Percentiles rank a stretch among this genome's conserved stretches.
Evolutionary conservation across 1,140 invertebrate genomes (phyloP).

Genomic region (Amphibalanus amphitrite): DNA sequence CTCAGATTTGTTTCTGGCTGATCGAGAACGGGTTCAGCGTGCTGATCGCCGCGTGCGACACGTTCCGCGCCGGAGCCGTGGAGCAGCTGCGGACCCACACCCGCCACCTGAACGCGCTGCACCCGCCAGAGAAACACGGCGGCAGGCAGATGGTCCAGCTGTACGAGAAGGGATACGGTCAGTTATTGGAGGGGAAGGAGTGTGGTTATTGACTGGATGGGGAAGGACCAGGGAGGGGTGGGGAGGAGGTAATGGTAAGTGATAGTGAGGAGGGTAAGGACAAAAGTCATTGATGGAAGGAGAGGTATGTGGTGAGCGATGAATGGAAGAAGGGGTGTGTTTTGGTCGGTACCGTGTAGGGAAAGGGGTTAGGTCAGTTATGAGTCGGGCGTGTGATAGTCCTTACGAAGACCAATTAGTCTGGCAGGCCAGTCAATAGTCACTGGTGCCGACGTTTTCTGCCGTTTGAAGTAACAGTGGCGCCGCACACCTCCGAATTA

Average conservation of each 20-base stretch:
- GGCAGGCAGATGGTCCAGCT: slow-evolving; percentile 69
- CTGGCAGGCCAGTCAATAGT: too few species aligned
- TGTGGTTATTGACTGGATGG: neutral
- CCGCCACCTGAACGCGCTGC: slow-evolving; percentile 80
- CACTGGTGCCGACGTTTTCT: too few species aligned
- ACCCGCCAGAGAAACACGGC: slow-evolving; percentile 54
- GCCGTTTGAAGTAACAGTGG: too few species aligned
- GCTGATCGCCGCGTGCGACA: slow-evolving; percentile 96
- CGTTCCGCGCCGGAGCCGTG: slow-evolving; percentile 96
- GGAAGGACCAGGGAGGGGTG: neutral
- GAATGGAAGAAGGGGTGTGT: too few species aligned
- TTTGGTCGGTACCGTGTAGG: too few species aligned
- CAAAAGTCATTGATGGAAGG: neutral
- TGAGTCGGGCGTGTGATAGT: too few species aligned
- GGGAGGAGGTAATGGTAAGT: neutral
- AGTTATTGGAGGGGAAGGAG: slow-evolving; percentile 12
- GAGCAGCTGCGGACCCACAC: slow-evolving; percentile 94
- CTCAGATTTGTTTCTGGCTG: slow-evolving; percentile 90
- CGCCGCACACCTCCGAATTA: too few species aligned
- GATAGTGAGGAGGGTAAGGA: neutral
- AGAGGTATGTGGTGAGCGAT: too few species aligned
- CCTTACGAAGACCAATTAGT: too few species aligned
- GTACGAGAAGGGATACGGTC: slow-evolving; percentile 93
- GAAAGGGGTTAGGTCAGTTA: too few species aligned
- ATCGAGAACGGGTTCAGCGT: slow-evolving; percentile 95